phyloP scores from a whole-genome alignment of 2,797 vertebrate species.

The Hippocampus kuda region DNA sequence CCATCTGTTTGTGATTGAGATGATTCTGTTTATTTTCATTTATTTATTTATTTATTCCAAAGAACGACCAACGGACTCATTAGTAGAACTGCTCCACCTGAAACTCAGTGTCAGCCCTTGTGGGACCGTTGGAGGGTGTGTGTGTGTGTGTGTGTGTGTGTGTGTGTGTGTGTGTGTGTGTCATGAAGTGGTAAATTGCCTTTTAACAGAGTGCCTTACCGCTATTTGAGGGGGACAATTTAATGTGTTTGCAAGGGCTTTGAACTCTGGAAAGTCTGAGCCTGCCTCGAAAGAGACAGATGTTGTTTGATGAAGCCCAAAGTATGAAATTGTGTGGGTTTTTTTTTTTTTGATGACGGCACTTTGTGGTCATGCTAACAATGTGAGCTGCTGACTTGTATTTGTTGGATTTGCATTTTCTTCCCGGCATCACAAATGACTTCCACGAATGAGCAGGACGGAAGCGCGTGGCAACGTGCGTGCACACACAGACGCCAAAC shows the following conservation, averaged over 20 bases:
- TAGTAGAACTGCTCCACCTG: constrained; percentile 1
- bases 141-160: too few species aligned
- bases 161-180: neutral
- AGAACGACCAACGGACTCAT: neutral
- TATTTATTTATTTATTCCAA: neutral
- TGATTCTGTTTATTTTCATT: neutral
- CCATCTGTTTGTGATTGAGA: neutral
- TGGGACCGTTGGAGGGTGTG: neutral
- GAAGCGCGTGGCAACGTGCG: too few species aligned
- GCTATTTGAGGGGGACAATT: neutral
- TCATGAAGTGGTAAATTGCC: constrained; percentile 1
- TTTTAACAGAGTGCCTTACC: neutral
- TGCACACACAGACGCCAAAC: too few species aligned
- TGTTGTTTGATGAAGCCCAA: too few species aligned
- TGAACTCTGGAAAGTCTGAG: neutral
- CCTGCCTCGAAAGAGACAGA: neutral
- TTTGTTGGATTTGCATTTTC: too few species aligned
- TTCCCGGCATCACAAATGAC: too few species aligned
- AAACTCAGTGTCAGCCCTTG: neutral
- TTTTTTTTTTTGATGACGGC: too few species aligned
- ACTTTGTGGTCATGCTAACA: too few species aligned
- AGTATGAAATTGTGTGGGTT: too few species aligned
- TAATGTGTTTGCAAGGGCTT: neutral
- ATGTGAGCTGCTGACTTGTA: too few species aligned
- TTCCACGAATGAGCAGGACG: too few species aligned